Base-by-base conservation (phyloP, 2,888 invertebrate species). In the Ectobius pallidus region DNA sequence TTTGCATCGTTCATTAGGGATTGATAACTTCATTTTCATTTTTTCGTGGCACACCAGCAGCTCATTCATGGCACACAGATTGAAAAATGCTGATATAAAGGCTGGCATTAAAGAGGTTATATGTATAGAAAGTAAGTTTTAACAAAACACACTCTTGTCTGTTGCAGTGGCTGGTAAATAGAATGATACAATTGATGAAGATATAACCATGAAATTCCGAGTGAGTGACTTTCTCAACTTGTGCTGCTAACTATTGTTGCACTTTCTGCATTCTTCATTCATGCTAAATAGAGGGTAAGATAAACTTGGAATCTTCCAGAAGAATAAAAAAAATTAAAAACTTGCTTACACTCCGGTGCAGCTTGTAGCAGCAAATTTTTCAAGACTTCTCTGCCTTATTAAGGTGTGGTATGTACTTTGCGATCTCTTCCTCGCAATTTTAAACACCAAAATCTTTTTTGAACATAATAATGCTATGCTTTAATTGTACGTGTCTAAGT, bases 131-230 rank as follows among this genome's bases (percentile, higher is more conserved):
- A 14, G 11, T 7, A 46, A 14, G n/a, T n/a, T n/a, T n/a, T 46
- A 34, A 18, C 25, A 39, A 22, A n/a, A 14, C 14, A 11, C 34
- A 11, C 14, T 11, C n/a, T 7, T 20, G 16, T 52, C 2, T 20
- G 4, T 25, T 55, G 49, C 16, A 70, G 61, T 70, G 70, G 61
- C 22, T 70, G 25, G 61, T 62, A 32, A 62, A 42, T 22, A 62
- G 62, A 46, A 70, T 62, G 70, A 30, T 32, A 14, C 44, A 61
- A 25, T 25, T 70, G 11, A 61, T 62, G 62, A 46, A 70, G 30
- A 16, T 30, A n/a, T 55, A 55, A 14, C 14, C 9, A 11, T 34
- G 34, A 34, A 34, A 34, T 7, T 6, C 11, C 7, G 7, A 34
- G 11, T 6, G 6, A 7, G 34, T 34, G 34, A 11, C 2, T 9